Base-by-base conservation (phyloP, 2,888 invertebrate species). In the Sesia bembeciformis region DNA sequence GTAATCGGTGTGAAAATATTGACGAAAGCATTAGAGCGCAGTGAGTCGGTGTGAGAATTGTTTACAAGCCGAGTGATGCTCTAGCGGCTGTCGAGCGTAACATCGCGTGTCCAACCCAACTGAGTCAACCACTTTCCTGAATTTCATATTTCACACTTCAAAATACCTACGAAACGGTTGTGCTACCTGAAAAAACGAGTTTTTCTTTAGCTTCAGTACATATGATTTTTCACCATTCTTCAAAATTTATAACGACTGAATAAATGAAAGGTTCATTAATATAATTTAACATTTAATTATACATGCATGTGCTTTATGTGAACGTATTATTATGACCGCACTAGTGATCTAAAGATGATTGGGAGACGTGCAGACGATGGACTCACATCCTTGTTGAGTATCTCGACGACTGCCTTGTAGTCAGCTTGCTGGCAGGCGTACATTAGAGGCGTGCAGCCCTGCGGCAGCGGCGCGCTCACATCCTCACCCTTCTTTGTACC, bases 401-500 rank as follows among this genome's bases (percentile, higher is more conserved):
- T 92, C 66, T 92, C 92, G 64, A 94, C 90, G 62, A 96, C 95
- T 64, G 93, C 91, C 62, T 92, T 91, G 78, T 95, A 93, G 86
- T 95, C 93, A 53, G 94, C 95, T 78, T 96, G 96, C 84, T 97
- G 97, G 77, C 96, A 96, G 70, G 96, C 96, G 88, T 96, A 95
- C 96, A 97, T 97, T 74, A 97, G 93, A 67, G 93, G 92, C 62
- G 96, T 95, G 81, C 96, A 95, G 70, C 96, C 95, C 72, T 91
- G 91, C 64, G 89, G 89, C 66, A 92, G 80, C 66, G 85, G 80
- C 56, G 80, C 71, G 70, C 68, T 80, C 70, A 77, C 85, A 80
- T 83, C 82, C 58, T 74, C 75, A 52, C 66, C 66, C 64, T 76
- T 83, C 67, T 76, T 83, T 8, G 76, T 63, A 53, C 74, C 74